phyloP scores from a whole-genome alignment of 2,888 invertebrate species.

The Leptura quadrifasciata region DNA sequence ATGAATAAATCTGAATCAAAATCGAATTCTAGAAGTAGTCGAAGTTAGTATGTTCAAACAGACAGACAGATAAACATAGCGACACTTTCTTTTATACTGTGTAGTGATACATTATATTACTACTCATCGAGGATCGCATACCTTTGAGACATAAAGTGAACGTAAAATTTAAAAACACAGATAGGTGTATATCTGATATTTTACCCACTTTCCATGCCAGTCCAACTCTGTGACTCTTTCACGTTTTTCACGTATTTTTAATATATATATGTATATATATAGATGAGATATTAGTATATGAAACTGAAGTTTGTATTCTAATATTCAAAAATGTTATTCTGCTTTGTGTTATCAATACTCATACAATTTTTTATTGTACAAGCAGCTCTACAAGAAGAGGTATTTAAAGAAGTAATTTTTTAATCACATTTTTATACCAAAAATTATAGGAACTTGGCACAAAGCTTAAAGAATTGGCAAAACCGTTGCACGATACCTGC shows the following conservation, averaged over 20 bases:
- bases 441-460: conserved; percentile 15
- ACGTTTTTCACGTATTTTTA: neutral
- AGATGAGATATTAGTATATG: neutral
- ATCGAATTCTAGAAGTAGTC: no score
- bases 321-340: neutral
- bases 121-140: no score
- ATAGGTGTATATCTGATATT: no score
- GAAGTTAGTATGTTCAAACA: no score
- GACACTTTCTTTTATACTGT: no score
- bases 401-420: neutral
- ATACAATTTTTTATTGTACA: neutral
- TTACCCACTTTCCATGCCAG: neutral
- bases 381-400: neutral
- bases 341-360: neutral
- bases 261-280: neutral
- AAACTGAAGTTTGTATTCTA: neutral
- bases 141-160: no score
- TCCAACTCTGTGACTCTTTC: neutral
- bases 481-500: conserved; percentile 17
- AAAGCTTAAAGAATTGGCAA: neutral
- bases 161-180: no score
- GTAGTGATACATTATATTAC: no score
- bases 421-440: neutral
- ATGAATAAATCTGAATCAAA: no score
- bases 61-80: no score